Evolutionary conservation across 2,888 invertebrate species (phyloP).

Genomic region (Griposia aprilina): DNA sequence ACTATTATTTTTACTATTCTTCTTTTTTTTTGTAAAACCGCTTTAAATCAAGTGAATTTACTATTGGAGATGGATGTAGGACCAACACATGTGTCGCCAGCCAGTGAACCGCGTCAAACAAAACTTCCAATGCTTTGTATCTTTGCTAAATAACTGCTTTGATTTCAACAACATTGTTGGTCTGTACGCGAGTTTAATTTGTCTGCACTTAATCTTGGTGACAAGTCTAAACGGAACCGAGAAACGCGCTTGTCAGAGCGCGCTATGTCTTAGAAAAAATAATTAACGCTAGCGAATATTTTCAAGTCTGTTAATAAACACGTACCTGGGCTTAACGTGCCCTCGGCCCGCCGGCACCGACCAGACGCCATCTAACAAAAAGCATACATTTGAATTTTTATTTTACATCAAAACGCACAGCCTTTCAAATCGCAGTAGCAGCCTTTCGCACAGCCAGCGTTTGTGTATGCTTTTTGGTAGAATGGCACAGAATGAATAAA

Average conservation of each 20-base stretch:
- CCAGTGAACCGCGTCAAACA: background rate
- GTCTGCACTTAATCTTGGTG: background rate
- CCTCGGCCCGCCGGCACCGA: slow-evolving; percentile 45
- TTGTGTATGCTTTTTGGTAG: slow-evolving; percentile 83
- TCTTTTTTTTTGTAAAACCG: background rate
- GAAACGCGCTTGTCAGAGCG: background rate
- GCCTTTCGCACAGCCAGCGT: slow-evolving; percentile 77
- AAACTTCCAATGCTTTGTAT: background rate
- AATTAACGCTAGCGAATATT: slow-evolving; percentile 35
- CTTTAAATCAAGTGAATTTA: background rate
- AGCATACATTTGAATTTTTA: slow-evolving; percentile 81
- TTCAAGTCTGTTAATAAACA: slow-evolving; percentile 44
- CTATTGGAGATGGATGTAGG: background rate
- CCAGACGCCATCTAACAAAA: slow-evolving; percentile 83
- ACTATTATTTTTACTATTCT: background rate
- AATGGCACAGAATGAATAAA: slow-evolving; percentile 39
- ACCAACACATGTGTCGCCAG: background rate
- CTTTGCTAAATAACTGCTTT: background rate
- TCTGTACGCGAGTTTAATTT: background rate
- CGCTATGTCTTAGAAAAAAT: slow-evolving; percentile 15
- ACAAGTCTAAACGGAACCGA: background rate
- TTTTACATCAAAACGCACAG: slow-evolving; percentile 80
- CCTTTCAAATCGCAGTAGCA: slow-evolving; percentile 84
- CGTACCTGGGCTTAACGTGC: slow-evolving; percentile 67
- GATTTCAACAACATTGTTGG: slow-evolving; percentile 1